phyloP scores from a whole-genome alignment of 2,113 vertebrate species.

The Ginglymostoma cirratum region DNA sequence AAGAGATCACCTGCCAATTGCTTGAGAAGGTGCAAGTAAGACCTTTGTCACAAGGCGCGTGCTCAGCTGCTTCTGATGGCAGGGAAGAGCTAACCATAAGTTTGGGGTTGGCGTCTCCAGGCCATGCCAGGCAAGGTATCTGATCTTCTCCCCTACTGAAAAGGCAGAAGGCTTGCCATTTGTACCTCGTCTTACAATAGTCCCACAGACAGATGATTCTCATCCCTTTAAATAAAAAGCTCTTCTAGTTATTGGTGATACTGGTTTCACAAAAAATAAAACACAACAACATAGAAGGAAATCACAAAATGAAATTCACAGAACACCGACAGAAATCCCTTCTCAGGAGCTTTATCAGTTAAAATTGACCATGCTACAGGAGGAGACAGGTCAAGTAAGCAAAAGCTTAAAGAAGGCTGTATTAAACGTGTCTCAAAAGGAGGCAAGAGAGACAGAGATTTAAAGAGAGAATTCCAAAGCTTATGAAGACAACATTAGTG shows the following conservation, averaged over 20 bases:
- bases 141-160: too few species aligned
- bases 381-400: neutral
- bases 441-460: neutral
- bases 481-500: neutral
- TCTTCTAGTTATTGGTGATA: neutral
- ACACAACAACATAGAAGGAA: neutral
- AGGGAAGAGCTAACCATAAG: neutral
- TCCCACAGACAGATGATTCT: neutral
- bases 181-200: neutral
- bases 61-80: neutral
- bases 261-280: neutral
- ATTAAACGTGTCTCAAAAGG: neutral
- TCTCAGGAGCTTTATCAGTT: neutral
- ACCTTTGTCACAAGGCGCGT: neutral
- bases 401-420: neutral
- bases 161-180: neutral
- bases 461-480: neutral
- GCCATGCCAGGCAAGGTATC: neutral
- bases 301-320: neutral
- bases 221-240: neutral
- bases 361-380: too few species aligned
- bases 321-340: neutral
- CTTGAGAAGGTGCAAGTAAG: neutral
- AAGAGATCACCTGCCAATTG: neutral
- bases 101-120: neutral